A percentile compares a stretch with the other conserved stretches of the same genome.
phyloP scores from a whole-genome alignment of 2,113 vertebrate species.

The Oncorhynchus masou region DNA sequence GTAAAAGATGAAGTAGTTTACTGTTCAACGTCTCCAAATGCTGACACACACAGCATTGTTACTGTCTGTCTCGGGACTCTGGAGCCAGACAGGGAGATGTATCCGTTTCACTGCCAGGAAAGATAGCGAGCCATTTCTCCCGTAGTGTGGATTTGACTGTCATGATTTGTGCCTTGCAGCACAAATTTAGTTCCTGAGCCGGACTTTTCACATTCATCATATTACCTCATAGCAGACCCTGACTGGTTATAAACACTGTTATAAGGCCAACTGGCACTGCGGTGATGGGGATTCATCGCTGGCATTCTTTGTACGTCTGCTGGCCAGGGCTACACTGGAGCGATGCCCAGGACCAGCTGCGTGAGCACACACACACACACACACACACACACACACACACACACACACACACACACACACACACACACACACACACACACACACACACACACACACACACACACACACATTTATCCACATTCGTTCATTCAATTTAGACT shows the following conservation, averaged over 20 bases:
- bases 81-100: slow-evolving; percentile 20
- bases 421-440: too few species aligned
- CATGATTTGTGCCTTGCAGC: slow-evolving; percentile 37
- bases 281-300: slow-evolving; percentile 46
- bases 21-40: slow-evolving; percentile 23
- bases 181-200: slow-evolving; percentile 30
- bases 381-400: not conserved
- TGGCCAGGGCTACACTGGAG: slow-evolving; percentile 31
- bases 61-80: slow-evolving; percentile 16
- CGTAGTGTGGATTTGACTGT: slow-evolving; percentile 31
- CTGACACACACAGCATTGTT: slow-evolving; percentile 7
- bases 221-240: slow-evolving; percentile 58
- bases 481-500: too few species aligned
- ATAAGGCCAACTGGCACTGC: slow-evolving; percentile 46
- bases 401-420: not conserved
- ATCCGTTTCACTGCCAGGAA: slow-evolving; percentile 33
- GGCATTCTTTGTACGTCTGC: slow-evolving; percentile 47
- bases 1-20: not conserved
- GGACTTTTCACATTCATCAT: slow-evolving; percentile 57
- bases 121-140: slow-evolving; percentile 35
- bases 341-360: slow-evolving; percentile 19
- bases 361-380: not conserved
- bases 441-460: not conserved
- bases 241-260: slow-evolving; percentile 30
- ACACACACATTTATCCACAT: too few species aligned